These are phyloP conservation scores for Chloroceryle amazona DNA, from an alignment of 2,797 vertebrate species.

Conservation along the genomic window DNA sequence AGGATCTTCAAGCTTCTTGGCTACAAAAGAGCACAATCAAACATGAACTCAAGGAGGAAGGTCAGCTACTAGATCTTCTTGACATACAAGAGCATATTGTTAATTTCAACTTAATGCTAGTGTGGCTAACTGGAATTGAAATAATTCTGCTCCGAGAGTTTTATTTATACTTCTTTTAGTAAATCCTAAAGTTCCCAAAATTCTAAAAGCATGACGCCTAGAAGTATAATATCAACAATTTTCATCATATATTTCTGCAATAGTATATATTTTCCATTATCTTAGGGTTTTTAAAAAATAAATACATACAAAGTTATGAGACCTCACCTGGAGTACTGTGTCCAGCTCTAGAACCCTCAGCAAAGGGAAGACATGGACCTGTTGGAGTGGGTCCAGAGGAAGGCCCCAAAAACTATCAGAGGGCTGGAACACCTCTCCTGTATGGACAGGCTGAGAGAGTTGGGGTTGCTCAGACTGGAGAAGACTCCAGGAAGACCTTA, in stretches of 20 bases:
- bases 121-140: background rate
- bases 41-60: background rate
- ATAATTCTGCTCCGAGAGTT: background rate
- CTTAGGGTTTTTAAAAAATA: background rate
- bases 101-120: background rate
- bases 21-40: background rate
- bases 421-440: no score
- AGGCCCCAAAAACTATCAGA: no score
- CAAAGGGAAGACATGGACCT: no score
- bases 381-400: no score
- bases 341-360: no score
- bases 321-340: background rate
- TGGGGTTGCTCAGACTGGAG: no score
- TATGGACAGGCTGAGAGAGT: no score
- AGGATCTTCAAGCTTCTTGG: background rate
- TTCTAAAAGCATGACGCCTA: background rate
- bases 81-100: background rate
- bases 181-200: conserved; percentile 3
- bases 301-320: background rate
- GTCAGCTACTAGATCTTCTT: conserved; percentile 3
- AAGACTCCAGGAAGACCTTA: no score
- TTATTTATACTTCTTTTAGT: background rate
- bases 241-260: background rate
- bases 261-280: background rate
- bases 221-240: background rate